Evolutionary conservation across 2,888 invertebrate genomes (phyloP).

Genomic region (Linnaemya vulpina): DNA sequence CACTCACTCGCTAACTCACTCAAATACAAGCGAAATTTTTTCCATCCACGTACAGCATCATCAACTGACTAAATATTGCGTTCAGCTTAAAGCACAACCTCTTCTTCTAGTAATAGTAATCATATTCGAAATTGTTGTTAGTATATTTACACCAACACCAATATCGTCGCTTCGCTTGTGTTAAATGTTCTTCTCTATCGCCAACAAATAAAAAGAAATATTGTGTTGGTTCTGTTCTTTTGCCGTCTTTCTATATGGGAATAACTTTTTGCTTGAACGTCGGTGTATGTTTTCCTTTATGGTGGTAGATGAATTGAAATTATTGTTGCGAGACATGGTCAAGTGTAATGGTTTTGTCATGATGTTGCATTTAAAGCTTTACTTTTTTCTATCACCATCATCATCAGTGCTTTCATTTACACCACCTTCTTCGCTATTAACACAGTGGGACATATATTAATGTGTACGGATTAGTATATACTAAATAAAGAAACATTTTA

Average conservation of each 20-base stretch:
- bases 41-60: conserved; percentile 32
- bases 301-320: conserved; percentile 63
- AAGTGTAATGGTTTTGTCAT: conserved; percentile 80
- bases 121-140: conserved; percentile 49
- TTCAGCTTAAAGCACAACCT: conserved; percentile 45
- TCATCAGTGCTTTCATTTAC: conserved; percentile 39
- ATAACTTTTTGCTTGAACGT: conserved; percentile 47
- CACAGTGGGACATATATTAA: background rate
- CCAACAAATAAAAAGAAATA: conserved; percentile 33
- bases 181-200: conserved; percentile 61
- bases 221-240: background rate
- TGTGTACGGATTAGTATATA: background rate
- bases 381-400: conserved; percentile 41
- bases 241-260: conserved; percentile 50
- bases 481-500: background rate
- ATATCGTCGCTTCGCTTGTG: conserved; percentile 30
- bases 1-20: conserved; percentile 72
- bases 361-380: conserved; percentile 80
- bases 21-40: conserved; percentile 47
- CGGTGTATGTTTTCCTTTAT: conserved; percentile 52
- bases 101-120: conserved; percentile 11
- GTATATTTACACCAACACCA: conserved; percentile 63
- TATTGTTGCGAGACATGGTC: conserved; percentile 71
- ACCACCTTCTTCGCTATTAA: conserved; percentile 17
- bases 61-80: conserved; percentile 41